Evolutionary conservation across 2,888 invertebrate species (phyloP).

Genomic region (Bhutanitis thaidina): DNA sequence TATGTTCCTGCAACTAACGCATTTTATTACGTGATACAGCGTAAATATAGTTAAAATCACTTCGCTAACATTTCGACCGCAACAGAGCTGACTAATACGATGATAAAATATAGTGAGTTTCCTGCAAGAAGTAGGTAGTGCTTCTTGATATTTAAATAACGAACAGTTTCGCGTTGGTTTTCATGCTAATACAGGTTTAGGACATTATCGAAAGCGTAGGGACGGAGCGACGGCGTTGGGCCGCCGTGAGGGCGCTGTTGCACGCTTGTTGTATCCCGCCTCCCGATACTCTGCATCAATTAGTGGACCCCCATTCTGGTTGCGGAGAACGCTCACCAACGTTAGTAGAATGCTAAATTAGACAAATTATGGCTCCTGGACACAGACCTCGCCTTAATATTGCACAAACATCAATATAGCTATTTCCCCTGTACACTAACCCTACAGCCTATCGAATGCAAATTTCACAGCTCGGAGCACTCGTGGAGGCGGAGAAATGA

Average conservation of each 20-base stretch:
- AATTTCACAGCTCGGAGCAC: constrained; percentile 87
- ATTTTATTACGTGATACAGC: constrained; percentile 5
- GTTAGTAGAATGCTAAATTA: constrained; percentile 51
- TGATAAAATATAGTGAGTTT: constrained; percentile 16
- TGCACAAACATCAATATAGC: constrained; percentile 24
- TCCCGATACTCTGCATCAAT: constrained; percentile 52
- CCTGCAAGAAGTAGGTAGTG: constrained; percentile 15
- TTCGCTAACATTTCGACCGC: neutral
- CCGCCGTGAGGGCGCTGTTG: constrained; percentile 55
- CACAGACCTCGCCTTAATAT: constrained; percentile 57
- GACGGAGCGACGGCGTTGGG: constrained; percentile 55
- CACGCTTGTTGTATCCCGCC: constrained; percentile 64
- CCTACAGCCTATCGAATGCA: constrained; percentile 77
- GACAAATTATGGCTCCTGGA: constrained; percentile 30
- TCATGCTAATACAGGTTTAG: constrained; percentile 25
- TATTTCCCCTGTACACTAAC: constrained; percentile 62
- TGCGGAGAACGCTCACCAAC: constrained; percentile 55
- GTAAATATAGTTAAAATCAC: constrained; percentile 5
- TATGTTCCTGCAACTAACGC: constrained; percentile 11
- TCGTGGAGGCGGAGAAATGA: constrained; percentile 89
- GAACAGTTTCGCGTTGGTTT: neutral
- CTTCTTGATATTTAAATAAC: neutral
- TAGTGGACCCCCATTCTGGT: constrained; percentile 54
- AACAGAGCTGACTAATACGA: neutral
- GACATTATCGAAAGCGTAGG: constrained; percentile 37